These are phyloP conservation scores for Clanis bilineata DNA, from an alignment of 2,888 invertebrate genomes.

Conservation along the genomic window DNA sequence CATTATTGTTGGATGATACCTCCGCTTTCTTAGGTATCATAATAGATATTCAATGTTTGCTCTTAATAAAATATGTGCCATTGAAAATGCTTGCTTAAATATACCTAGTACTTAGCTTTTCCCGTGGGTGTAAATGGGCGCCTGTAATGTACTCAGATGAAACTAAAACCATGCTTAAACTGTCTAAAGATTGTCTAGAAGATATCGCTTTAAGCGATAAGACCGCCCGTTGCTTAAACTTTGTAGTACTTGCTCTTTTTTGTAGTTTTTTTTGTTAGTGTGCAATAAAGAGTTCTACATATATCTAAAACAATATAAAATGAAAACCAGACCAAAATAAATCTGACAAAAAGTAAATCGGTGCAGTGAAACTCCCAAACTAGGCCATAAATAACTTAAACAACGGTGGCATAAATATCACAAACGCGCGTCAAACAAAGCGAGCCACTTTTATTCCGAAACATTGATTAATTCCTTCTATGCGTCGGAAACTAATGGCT, in stretches of 20 bases:
- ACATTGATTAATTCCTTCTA: conserved; percentile 8
- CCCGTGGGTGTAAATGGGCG: too few species aligned
- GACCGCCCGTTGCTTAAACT: too few species aligned
- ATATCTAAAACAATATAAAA: neutral
- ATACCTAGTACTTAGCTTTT: too few species aligned
- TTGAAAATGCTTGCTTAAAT: too few species aligned
- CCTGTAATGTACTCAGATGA: too few species aligned
- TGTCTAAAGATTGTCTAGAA: too few species aligned
- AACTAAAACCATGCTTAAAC: too few species aligned
- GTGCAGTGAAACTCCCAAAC: neutral
- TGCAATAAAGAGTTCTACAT: too few species aligned
- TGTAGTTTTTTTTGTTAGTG: too few species aligned
- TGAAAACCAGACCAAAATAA: neutral
- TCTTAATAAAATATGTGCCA: neutral
- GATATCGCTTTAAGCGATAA: too few species aligned
- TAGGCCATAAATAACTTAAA: conserved; percentile 8
- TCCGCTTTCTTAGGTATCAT: neutral
- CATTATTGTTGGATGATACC: too few species aligned
- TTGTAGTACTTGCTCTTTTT: too few species aligned
- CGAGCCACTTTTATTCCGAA: neutral
- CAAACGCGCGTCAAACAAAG: conserved; percentile 1
- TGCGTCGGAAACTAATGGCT: neutral
- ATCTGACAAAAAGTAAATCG: neutral
- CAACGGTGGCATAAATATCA: neutral
- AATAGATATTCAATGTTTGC: neutral